Conservation (phyloP, 2,113 vertebrate species). For the Lanius ludovicianus region DNA sequence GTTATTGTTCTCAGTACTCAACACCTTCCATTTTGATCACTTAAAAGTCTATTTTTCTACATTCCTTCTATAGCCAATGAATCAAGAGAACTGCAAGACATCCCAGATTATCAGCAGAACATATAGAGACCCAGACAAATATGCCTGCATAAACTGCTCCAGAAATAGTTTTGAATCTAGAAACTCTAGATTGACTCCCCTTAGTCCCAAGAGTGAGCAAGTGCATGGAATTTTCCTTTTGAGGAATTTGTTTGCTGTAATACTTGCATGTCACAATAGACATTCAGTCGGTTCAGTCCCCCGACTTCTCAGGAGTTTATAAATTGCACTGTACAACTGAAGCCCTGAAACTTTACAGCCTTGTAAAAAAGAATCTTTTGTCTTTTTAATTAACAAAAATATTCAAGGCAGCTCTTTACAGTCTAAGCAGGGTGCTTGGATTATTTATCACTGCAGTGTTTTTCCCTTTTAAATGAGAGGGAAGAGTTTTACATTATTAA, state of each 20-base stretch:
- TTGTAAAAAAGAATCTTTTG: neutral
- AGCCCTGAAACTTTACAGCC: neutral
- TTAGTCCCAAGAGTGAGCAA: neutral
- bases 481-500: neutral
- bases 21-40: neutral
- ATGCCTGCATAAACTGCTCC: neutral
- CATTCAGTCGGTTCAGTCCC: neutral
- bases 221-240: neutral
- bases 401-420: slow-evolving; percentile 24
- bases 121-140: neutral
- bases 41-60: neutral
- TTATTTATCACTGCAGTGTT: neutral
- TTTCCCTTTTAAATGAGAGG: neutral
- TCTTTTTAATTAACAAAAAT: neutral
- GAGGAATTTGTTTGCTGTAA: neutral
- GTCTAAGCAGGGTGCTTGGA: neutral
- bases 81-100: neutral
- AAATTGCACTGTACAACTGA: neutral
- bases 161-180: neutral
- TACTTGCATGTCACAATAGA: neutral
- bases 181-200: neutral
- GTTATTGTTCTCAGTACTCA: neutral
- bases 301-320: neutral
- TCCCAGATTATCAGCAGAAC: neutral
- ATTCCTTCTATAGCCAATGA: neutral